These are phyloP conservation scores for Idris sp. DNA, from an alignment of 1,140 invertebrate genomes.

Conservation along the genomic window DNA sequence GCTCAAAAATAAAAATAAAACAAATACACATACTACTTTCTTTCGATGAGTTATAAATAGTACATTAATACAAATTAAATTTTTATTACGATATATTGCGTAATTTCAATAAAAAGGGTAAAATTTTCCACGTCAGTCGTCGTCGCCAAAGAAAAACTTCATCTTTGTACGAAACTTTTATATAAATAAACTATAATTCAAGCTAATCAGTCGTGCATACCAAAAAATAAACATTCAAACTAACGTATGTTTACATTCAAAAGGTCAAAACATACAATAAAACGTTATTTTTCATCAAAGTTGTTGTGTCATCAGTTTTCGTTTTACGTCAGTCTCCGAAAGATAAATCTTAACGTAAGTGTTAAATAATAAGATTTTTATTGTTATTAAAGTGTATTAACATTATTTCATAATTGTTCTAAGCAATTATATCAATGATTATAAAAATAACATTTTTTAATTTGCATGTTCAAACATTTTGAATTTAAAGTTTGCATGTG, in stretches of 20 bases:
- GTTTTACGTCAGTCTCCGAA: background rate
- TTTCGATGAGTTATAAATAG: no score
- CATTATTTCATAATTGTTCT: constrained; percentile 1
- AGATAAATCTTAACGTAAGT: constrained; percentile 3
- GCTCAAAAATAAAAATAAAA: no score
- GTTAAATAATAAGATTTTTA: constrained; percentile 8
- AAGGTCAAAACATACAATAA: constrained; percentile 4
- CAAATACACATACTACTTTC: no score
- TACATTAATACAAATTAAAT: no score
- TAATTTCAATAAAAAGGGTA: no score
- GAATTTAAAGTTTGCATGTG: constrained; percentile 16
- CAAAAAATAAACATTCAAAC: constrained; percentile 9
- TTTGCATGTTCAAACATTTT: no score
- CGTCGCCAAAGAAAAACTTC: no score
- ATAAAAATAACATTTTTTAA: constrained; percentile 13
- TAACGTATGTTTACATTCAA: constrained; percentile 9
- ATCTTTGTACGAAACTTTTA: no score
- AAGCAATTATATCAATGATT: constrained; percentile 2
- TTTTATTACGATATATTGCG: no score
- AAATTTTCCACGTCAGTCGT: no score
- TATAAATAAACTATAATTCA: no score
- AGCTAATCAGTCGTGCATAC: no score
- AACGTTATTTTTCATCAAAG: constrained; percentile 6
- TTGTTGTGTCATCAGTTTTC: constrained; percentile 6
- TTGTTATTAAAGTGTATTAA: constrained; percentile 2